Base-by-base conservation (phyloP, 2,888 invertebrate species). In the Rotaria macrura region DNA sequence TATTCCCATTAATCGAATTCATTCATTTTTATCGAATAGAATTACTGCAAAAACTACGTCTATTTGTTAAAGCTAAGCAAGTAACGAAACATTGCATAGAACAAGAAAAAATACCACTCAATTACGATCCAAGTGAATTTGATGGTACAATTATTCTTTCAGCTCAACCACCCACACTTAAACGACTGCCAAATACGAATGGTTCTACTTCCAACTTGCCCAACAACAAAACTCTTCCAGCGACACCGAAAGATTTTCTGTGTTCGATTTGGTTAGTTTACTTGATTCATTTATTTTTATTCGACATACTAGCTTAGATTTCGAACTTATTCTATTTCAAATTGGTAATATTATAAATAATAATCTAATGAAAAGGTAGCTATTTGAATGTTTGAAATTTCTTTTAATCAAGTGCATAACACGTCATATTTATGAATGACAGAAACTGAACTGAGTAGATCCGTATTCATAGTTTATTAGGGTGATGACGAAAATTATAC, bases 21-120 rank as follows among this genome's bases (percentile, higher is more conserved):
- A 20, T 38, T 65, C 20, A 2, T 34, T 65, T 4, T 17, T 65
- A 1, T 12, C 38, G 3, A 4, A 20, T 65, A 65, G 79, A 79
- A 10, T 43, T 79, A 79, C n/a, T 79, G 34, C 79, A 79, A 10
- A 40, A 79, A 43, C 20, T 79, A 14, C 79, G 79, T 79, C 43
- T 79, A 79, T 79, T 43, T 43, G 79, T 79, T 1, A 79, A 79
- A 79, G 79, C 79, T 5, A 79, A 43, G n/a, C 79, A 79, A 79
- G 43, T 79, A 79, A 79, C 79, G 43, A 79, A 79, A 43, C 79
- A 79, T 43, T 79, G 79, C 43, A 10, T 79, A 12, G 43, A 79
- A 79, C 40, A 79, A n/a, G 79, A 79, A 43, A 79, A 43, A 43
- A 79, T 79, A n/a, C 79, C 79, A n/a, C 34, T 79, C 5, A 65